Conservation (phyloP, 2,888 invertebrate genomes). For the Branchinecta sandiegonensis region DNA sequence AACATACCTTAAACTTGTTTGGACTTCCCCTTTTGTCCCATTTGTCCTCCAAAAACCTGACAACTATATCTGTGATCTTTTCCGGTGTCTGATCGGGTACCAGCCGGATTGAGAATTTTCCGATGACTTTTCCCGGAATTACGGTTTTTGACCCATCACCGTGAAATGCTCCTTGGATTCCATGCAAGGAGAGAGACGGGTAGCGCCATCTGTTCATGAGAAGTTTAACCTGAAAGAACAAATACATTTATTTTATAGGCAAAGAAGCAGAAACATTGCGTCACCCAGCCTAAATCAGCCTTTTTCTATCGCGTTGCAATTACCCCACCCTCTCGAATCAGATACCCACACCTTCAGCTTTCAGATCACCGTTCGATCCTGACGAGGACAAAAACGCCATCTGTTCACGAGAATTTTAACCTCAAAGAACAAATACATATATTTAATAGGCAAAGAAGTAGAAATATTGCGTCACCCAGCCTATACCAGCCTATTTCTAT, state of each 20-base stretch:
- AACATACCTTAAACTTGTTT: constrained; percentile 55
- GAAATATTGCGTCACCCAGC: too few species aligned
- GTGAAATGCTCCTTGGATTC: constrained; percentile 86
- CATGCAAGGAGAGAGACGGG: constrained; percentile 85
- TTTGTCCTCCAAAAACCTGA: constrained; percentile 54
- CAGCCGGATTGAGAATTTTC: constrained; percentile 91
- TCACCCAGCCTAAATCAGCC: too few species aligned
- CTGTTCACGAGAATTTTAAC: too few species aligned
- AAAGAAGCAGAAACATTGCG: too few species aligned
- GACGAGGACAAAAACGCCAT: too few species aligned
- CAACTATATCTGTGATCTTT: constrained; percentile 63
- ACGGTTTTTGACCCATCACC: constrained; percentile 93
- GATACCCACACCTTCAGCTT: too few species aligned
- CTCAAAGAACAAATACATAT: constrained; percentile 30
- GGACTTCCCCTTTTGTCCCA: constrained; percentile 68
- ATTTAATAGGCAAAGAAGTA: too few species aligned
- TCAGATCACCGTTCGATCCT: too few species aligned
- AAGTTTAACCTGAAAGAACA: constrained; percentile 44
- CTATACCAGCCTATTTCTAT: too few species aligned
- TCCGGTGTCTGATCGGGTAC: constrained; percentile 87
- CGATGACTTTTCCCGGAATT: constrained; percentile 79
- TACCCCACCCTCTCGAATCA: too few species aligned
- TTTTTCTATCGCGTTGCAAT: too few species aligned
- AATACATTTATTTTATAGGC: background rate
- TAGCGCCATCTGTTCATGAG: constrained; percentile 92